Base-by-base conservation (phyloP, 2,888 invertebrate genomes). In the Lamellibrachia satsuma region DNA sequence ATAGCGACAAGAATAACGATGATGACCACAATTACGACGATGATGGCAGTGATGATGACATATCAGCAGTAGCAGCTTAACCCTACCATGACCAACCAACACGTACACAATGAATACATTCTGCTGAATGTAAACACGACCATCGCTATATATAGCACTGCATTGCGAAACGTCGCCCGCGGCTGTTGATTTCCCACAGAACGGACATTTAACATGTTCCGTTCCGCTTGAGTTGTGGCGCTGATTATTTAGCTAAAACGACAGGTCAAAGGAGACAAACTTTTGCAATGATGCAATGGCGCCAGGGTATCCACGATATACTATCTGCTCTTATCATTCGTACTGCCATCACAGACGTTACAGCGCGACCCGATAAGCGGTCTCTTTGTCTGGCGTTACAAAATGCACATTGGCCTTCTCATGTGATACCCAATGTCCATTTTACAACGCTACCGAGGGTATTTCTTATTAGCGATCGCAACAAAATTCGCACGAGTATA, bases 41-140 rank as follows among this genome's bases (percentile, higher is more conserved):
- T 7, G 55, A 7, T 8, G 2, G 55, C 55, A 55, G 9, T 55
- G 9, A 55, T 75, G 15, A 75, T 15, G 75, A 75, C 15, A 75
- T 75, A 75, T 15, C 75, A 75, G 22, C 75, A 1, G 6, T 22
- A 22, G 75, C 2, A 75, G 2, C 15, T 6, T 75, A 75, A 75
- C 75, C 22, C 15, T 22, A 75, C n/a, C 75, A 22, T 75, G 9
- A 22, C 75, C 15, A 75, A 75, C 75, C 75, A 75, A 22, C n/a
- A 22, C 22, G 22, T n/a, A 75, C 75, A 75, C 75, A 75, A 6
- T 6, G 75, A 6, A n/a, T 8, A 15, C 22, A 22, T 75, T 75
- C 75, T 75, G 75, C n/a, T 75, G 22, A 75, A 75, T 75, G 75
- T 11, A 75, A 75, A 75, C 75, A 75, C 75, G 75, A 75, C 75